Evolutionary conservation across 1,140 invertebrate genomes (phyloP).

Genomic region (Drosophila truncata): DNA sequence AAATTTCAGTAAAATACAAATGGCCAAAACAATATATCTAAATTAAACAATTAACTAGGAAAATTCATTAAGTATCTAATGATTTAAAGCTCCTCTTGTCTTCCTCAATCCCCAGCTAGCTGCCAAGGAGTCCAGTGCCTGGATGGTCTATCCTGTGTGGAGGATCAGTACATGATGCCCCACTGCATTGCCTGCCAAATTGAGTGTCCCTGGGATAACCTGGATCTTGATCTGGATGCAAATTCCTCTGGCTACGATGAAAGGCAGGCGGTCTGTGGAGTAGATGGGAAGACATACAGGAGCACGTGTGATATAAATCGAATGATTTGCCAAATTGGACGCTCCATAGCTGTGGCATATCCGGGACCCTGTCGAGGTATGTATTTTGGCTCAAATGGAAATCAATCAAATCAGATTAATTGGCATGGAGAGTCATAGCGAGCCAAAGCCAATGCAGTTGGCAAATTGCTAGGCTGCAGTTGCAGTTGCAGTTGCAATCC

Average conservation of each 20-base stretch:
- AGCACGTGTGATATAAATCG: conserved; percentile 94
- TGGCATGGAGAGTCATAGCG: conserved; percentile 47
- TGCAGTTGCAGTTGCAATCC: conserved; percentile 10
- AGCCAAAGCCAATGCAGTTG: conserved; percentile 20
- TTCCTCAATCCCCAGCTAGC: conserved; percentile 87
- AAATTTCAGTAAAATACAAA: neutral
- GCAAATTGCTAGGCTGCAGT: conserved; percentile 53
- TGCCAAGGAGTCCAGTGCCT: conserved; percentile 93
- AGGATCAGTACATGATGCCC: conserved; percentile 93
- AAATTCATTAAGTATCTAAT: too few relatives aligned
- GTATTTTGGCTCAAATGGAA: conserved; percentile 71
- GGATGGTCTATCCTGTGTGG: conserved; percentile 92
- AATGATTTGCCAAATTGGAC: conserved; percentile 92
- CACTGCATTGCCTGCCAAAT: conserved; percentile 93
- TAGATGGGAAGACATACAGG: conserved; percentile 94
- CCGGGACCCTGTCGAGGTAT: conserved; percentile 93
- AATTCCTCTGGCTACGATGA: conserved; percentile 68
- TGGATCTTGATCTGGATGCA: conserved; percentile 51
- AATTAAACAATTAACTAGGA: neutral
- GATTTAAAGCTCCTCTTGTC: neutral
- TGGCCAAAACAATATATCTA: neutral
- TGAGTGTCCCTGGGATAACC: conserved; percentile 87
- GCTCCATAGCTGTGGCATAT: conserved; percentile 94
- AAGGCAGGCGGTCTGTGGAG: conserved; percentile 91
- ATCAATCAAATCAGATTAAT: conserved; percentile 78